Evolutionary conservation across 2,888 invertebrate species (phyloP), one percentile per base, ranked within the genome.

Genomic region (Lacanobia oleracea): DNA sequence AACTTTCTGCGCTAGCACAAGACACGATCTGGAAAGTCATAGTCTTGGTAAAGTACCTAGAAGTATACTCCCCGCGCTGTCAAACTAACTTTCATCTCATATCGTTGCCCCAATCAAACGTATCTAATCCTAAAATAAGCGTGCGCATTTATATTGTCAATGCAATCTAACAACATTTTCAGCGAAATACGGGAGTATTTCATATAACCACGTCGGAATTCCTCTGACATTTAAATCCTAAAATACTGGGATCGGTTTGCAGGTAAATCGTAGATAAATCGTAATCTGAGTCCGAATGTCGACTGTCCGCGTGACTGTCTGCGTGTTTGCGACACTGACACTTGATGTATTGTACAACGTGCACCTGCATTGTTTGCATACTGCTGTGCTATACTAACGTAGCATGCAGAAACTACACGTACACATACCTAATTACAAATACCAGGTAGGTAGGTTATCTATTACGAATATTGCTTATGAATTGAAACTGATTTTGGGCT

Each of bases 221-320:
- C 53, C 7, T 37, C 16, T 12, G 6, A 48, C 56, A 81, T 45
- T 40, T 23, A 33, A 80, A 61, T 76, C 56, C 48, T 56, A 57
- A 75, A 62, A 76, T 81, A 57, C 45, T 23, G 48, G 54, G 27
- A 54, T 61, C 16, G 21, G 45, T 56, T 54, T 60, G 27, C 64
- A 64, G 75, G 61, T 50, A 61, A 40, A 74, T 80, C 21, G 45
- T 65, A 76, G n/a, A n/a, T n/a, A n/a, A 75, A 76, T 57, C 12
- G 21, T 80, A 56, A 37, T 51, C 57, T 57, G 51, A 62, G 80
- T 65, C 56, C n/a, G 21, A 65, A 51, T 45, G 37, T 51, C 53
- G 12, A 50, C 48, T 56, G 75, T 65, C 61, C 45, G 21, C 57
- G n/a, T n/a, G n/a, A n/a, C 40, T 59, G 53, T 50, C 53, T 50